phyloP scores from a whole-genome alignment of 2,797 vertebrate genomes.

The Anas bernieri region DNA sequence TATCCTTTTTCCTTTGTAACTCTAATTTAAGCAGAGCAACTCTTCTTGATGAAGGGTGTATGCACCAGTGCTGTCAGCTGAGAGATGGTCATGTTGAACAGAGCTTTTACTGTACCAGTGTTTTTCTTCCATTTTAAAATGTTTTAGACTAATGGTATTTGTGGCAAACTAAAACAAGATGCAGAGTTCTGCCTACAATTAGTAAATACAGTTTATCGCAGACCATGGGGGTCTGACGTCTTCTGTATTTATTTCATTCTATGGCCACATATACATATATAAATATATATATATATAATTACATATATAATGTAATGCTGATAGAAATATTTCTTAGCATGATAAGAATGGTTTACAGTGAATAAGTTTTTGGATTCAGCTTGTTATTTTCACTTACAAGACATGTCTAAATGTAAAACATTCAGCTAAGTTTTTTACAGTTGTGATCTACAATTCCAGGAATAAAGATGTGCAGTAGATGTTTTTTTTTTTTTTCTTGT shows the following conservation, averaged over 20 bases:
- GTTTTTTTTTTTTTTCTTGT: neutral
- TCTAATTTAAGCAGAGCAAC: neutral
- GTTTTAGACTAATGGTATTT: neutral
- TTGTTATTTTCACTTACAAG: neutral
- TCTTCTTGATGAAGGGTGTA: neutral
- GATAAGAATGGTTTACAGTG: neutral
- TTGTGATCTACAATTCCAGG: neutral
- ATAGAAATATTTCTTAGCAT: neutral
- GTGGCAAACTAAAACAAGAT: neutral
- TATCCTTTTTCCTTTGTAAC: neutral
- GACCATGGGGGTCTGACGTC: rapidly evolving
- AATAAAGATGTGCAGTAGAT: neutral
- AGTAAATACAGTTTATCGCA: neutral
- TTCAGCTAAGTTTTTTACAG: neutral
- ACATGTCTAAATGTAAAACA: neutral
- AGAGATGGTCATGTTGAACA: neutral
- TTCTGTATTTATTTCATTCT: rapidly evolving
- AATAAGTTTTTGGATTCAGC: neutral
- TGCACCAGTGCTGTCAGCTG: neutral
- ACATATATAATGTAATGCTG: neutral
- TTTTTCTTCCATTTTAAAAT: neutral
- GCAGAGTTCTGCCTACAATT: neutral
- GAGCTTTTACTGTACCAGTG: neutral
- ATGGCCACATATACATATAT: neutral
- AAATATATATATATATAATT: too few species aligned